Evolutionary conservation across 2,797 vertebrate species (phyloP).

Genomic region (Vireo griseus): DNA sequence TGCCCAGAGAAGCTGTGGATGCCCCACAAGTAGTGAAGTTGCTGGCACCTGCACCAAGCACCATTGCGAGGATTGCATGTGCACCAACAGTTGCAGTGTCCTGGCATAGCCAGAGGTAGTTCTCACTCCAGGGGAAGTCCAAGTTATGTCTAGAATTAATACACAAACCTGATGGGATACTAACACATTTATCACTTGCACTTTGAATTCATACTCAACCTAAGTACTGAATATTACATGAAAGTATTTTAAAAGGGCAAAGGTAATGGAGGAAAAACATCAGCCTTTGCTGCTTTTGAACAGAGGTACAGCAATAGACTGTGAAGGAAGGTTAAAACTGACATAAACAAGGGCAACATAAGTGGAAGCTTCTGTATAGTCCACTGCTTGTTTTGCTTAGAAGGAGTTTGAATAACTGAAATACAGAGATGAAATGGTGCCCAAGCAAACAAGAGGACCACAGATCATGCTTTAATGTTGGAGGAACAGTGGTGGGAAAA

Average conservation of each 20-base stretch:
- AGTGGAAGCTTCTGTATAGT: neutral
- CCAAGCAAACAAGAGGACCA: neutral
- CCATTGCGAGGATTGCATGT: accelerated
- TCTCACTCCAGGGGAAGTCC: neutral
- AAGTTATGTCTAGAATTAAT: neutral
- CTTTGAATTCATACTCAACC: neutral
- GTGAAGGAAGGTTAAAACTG: neutral
- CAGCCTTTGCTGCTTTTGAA: neutral
- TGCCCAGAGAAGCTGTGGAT: neutral
- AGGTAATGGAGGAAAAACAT: neutral
- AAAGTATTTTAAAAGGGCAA: neutral
- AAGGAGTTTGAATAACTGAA: neutral
- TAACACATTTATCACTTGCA: neutral
- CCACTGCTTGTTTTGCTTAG: neutral
- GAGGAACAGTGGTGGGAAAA: neutral
- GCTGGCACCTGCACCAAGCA: neutral
- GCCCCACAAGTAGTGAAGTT: neutral
- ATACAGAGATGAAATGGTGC: neutral
- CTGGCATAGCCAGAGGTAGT: neutral
- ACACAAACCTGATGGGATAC: neutral
- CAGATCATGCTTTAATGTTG: neutral
- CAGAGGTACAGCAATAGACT: neutral
- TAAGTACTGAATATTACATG: neutral
- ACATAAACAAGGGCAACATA: neutral
- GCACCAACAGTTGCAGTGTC: neutral